Base-by-base conservation (phyloP, 2,113 vertebrate genomes). In the Lagenorhynchus albirostris region DNA sequence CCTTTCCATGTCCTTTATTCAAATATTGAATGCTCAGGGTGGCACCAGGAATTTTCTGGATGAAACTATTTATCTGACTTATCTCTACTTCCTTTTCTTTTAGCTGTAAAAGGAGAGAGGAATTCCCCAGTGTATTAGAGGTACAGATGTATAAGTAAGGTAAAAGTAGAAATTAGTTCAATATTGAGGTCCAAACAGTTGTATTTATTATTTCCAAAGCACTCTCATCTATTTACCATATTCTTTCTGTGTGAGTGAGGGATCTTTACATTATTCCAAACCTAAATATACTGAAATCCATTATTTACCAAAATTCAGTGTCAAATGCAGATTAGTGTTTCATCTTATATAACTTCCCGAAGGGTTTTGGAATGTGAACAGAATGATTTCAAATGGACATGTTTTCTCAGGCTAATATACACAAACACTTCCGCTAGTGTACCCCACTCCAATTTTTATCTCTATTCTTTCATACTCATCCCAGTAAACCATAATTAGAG, bases 401-500 rank as follows among this genome's bases (percentile, higher is more conserved):
- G 8, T 50, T 94, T 81, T 89, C 36, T 94, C 67, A 71, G n/a
- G 70, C 44, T 91, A 91, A 36, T 55, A 68, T 17, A 50, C 13
- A 58, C 25, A 33, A 58, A 76, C 76, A 36, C 2, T 81, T 89
- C 36, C 80, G 36, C 21, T 62, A 53, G 17, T 3, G 26, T 15
- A 85, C 33, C 36, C n/a, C 25, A 63, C 20, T 44, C 65, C 18
- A 74, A 85, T 81, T 94, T 91, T 81, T 79, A 81, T 95, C 65
- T 85, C 41, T 85, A 7, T 47, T 67, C 70, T 88, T 84, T 89
- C 60, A 79, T 44, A 94, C 33, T 88, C 31, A 63, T 84, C 29
- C 91, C 33, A 91, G 87, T 77, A 83, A 97, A 70, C 55, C n/a
- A 36, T 91, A 94, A 94, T 89, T 89, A 95, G 88, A 81, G 79